Evolutionary conservation across 2,113 vertebrate genomes (phyloP), one percentile per base, ranked within the genome.

Genomic region (Oophaga pumilio): DNA sequence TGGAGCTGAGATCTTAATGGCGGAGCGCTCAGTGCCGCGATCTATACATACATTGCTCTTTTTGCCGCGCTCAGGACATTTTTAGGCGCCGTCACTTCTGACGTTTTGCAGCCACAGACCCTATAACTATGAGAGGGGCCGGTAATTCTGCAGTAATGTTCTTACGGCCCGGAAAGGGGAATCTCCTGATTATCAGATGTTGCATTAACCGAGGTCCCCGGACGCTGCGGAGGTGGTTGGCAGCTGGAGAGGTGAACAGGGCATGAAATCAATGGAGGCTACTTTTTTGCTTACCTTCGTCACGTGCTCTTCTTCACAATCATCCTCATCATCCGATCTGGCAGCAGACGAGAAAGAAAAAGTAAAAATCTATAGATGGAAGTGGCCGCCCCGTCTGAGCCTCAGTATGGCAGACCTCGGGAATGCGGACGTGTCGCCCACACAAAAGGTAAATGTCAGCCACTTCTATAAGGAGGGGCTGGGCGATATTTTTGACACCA

Each of bases 281-380:
- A 1, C 9, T 1, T 12, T 62, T 53, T 1, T 11, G 57, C 80
- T 82, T 52, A 97, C 98, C 97, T 99, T 99, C 12, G 95, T 96
- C 17, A 97, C 93, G 2, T 99, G 98, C 8, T 98, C 97, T 88
- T 99, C 98, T 56, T 97, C 96, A 77, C 98, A 91, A 87, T 97
- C 96, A 12, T 96, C 96, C 0, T 96, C 94, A 15, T 96, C 95
- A 3, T 96, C 95, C 62, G 93, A 71, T 52, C 96, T 96, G 90
- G 14, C 78, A 86, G 79, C 80, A 88, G 20, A 90, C 4, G 15
- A 69, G 1, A 79, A 90, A 9, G 15, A n/a, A 28, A 73, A 56
- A 10, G 14, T 13, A 43, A 43, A 85, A 24, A 74, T 12, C 64
- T 10, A 62, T 7, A 60, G 24, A 57, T 43, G 2, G 17, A 77